phyloP scores from a whole-genome alignment of 2,888 invertebrate species.

The Archaeoteleia sp. region DNA sequence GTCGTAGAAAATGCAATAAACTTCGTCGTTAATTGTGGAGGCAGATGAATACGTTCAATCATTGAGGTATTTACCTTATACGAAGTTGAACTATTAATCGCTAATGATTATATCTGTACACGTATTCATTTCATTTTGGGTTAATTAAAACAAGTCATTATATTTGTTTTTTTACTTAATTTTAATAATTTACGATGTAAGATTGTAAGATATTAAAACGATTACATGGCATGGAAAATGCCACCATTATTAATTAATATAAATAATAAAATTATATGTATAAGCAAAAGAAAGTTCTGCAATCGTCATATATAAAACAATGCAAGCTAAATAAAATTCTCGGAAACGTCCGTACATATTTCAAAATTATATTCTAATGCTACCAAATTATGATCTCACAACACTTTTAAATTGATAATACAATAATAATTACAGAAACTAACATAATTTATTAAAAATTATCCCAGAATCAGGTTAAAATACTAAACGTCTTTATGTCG shows the following conservation, averaged over 20 bases:
- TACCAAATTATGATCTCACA: conserved; percentile 1
- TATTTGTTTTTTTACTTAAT: too few species aligned
- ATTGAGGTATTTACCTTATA: conserved; percentile 20
- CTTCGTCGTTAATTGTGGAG: conserved; percentile 27
- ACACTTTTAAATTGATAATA: too few species aligned
- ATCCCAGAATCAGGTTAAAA: too few species aligned
- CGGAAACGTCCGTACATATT: neutral
- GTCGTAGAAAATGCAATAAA: neutral
- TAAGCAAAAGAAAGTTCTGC: neutral
- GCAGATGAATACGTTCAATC: conserved; percentile 17
- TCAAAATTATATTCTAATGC: neutral
- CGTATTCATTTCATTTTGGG: neutral
- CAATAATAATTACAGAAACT: too few species aligned
- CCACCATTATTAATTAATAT: neutral
- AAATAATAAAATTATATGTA: neutral
- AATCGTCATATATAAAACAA: neutral
- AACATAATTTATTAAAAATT: too few species aligned
- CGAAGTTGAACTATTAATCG: conserved; percentile 11
- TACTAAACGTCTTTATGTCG: too few species aligned
- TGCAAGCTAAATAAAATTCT: too few species aligned
- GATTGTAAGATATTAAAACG: neutral
- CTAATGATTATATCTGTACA: conserved; percentile 1
- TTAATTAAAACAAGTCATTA: too few species aligned
- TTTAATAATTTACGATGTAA: too few species aligned
- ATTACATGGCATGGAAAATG: neutral